These are phyloP conservation scores for Ephialtes manifestator DNA, from an alignment of 2,888 invertebrate genomes.

Conservation along the genomic window DNA sequence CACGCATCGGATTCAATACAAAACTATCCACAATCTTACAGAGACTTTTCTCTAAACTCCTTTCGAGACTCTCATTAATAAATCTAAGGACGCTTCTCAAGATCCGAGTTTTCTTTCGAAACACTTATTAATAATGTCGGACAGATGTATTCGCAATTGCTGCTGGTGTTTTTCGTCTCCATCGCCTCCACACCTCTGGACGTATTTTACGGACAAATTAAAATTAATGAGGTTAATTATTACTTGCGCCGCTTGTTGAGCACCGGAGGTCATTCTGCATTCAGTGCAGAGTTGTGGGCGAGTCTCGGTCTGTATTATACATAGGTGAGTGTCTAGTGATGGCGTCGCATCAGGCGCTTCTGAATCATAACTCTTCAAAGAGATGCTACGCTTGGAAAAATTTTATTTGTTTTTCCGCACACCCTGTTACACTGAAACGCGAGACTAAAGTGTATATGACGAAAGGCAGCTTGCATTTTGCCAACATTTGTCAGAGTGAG, in stretches of 20 bases:
- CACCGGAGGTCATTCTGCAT: constrained; percentile 68
- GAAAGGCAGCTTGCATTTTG: background rate
- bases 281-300: constrained; percentile 48
- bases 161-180: background rate
- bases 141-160: background rate
- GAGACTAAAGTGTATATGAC: background rate
- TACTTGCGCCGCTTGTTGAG: constrained; percentile 71
- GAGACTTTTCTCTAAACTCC: too few relatives aligned
- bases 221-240: constrained; percentile 75
- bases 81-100: too few relatives aligned
- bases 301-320: background rate
- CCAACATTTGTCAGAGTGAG: constrained; percentile 15
- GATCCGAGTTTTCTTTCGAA: too few relatives aligned
- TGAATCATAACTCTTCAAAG: constrained; percentile 13
- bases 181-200: constrained; percentile 12
- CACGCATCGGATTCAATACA: too few relatives aligned
- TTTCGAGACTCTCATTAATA: too few relatives aligned
- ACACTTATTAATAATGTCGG: background rate
- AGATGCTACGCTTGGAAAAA: constrained; percentile 42
- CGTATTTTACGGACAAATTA: constrained; percentile 71
- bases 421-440: constrained; percentile 6
- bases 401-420: constrained; percentile 19
- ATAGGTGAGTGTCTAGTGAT: constrained; percentile 10
- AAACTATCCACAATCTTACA: too few relatives aligned
- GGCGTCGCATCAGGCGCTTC: constrained; percentile 53